Evolutionary conservation across 2,113 vertebrate species (phyloP).

Genomic region (Heterotis niloticus): DNA sequence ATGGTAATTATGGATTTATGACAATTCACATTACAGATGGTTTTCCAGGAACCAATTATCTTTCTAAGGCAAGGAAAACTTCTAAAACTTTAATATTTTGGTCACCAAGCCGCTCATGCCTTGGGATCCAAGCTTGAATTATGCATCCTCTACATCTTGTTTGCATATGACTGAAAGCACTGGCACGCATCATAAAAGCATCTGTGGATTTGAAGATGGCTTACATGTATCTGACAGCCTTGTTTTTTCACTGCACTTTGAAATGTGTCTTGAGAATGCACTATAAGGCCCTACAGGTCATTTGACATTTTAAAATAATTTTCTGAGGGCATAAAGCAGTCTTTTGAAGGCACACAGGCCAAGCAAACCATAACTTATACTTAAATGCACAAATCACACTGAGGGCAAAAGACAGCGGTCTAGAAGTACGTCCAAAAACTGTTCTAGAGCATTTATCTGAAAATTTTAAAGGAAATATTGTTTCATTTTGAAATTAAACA

Average conservation of each 20-base stretch:
- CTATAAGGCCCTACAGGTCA: conserved; percentile 34
- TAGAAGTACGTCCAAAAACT: too few species aligned
- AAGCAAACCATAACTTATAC: conserved; percentile 48
- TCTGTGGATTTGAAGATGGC: not conserved
- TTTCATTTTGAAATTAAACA: too few species aligned
- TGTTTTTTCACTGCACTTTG: conserved; percentile 25
- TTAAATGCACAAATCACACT: conserved; percentile 31
- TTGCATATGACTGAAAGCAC: not conserved
- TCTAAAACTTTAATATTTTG: too few species aligned
- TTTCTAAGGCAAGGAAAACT: too few species aligned
- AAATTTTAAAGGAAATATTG: too few species aligned
- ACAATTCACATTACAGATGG: too few species aligned
- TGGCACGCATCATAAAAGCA: not conserved
- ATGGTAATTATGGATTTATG: too few species aligned
- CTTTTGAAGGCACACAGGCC: conserved; percentile 22
- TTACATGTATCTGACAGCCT: not conserved
- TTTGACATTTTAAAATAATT: conserved; percentile 41
- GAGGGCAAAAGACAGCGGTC: too few species aligned
- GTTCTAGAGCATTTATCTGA: too few species aligned
- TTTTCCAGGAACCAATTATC: too few species aligned
- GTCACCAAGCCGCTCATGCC: not conserved
- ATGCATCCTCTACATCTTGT: not conserved
- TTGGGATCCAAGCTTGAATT: not conserved
- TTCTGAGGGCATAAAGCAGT: conserved; percentile 31
- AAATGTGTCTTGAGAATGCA: conserved; percentile 21